Evolutionary conservation across 2,797 vertebrate genomes (phyloP), one percentile per base, ranked within the genome.

Genomic region (Poeciliopsis presidionis): DNA sequence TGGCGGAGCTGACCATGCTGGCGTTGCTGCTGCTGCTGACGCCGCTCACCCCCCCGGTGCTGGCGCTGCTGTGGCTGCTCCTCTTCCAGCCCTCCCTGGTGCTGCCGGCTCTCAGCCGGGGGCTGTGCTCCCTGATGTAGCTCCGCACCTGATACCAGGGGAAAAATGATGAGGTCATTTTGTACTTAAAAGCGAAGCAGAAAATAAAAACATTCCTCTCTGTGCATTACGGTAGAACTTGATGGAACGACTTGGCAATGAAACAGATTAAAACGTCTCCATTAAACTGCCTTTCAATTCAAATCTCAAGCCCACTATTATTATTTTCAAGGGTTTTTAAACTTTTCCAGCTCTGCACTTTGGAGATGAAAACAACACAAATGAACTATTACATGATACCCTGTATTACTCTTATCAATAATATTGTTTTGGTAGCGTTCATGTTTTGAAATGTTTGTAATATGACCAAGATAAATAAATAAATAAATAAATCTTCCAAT

Each of bases 61-160:
- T 98, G 1, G 96, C 96, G 47, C 97, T 97, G 85, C 97, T 98
- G 86, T 98, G 96, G 90, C 96, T 96, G 87, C 97, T 98, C 87
- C 97, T 96, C 93, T 99, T 99, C 97, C 98, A 99, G 94, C 94
- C 88, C 73, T 99, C 98, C 78, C 98, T 95, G 4, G 95, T 92
- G 87, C 96, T 95, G 81, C 89, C 88, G 47, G 95, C 83, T 5
- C 98, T 95, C 86, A 97, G 98, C 20, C 98, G 94, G 69, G 97
- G 97, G n/a, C 96, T 94, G 0, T 99, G 98, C 65, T 99, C 98
- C 82, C 97, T 96, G 93, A 99, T 99, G 85, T 99, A 99, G 93
- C 93, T 99, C 79, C 98, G 96, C 85, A 99, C 98, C 98, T 99
- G 82, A 49, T 11, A 75, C 73, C 69, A 53, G 25, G 25, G 59